These are phyloP conservation scores for Vulpes ferrilata DNA, from an alignment of 2,113 vertebrate genomes.

Conservation along the genomic window DNA sequence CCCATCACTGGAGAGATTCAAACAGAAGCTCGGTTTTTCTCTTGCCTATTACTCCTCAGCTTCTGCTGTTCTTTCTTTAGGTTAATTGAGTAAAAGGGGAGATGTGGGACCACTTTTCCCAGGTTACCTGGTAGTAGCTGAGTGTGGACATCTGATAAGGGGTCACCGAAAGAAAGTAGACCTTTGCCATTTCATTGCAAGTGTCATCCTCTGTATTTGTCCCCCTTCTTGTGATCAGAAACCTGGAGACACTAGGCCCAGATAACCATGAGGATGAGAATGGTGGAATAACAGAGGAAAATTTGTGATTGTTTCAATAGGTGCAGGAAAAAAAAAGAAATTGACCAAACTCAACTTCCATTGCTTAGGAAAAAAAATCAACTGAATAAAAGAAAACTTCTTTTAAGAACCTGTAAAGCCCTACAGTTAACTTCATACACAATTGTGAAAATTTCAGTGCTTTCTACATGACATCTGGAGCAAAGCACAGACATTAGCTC, in stretches of 20 bases:
- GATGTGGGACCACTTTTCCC: neutral
- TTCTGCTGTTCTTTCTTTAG: neutral
- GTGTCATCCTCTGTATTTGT: neutral
- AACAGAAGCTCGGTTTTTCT: neutral
- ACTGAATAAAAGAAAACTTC: neutral
- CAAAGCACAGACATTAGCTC: neutral
- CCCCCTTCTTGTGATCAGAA: neutral
- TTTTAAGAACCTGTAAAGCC: neutral
- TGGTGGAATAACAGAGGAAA: neutral
- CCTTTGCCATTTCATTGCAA: neutral
- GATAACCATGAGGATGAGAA: neutral
- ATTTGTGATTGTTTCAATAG: neutral
- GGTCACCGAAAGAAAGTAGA: neutral
- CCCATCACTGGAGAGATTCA: neutral
- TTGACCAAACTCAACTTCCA: neutral
- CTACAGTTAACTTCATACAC: neutral
- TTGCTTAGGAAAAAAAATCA: neutral
- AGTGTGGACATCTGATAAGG: neutral
- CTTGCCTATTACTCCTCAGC: neutral
- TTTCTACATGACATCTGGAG: neutral
- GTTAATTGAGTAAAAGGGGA: neutral
- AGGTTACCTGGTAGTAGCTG: no score
- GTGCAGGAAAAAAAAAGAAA: neutral
- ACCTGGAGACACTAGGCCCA: neutral
- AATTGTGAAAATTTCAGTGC: neutral